phyloP scores from a whole-genome alignment of 2,888 invertebrate genomes.

The Habrosyne pyritoides region DNA sequence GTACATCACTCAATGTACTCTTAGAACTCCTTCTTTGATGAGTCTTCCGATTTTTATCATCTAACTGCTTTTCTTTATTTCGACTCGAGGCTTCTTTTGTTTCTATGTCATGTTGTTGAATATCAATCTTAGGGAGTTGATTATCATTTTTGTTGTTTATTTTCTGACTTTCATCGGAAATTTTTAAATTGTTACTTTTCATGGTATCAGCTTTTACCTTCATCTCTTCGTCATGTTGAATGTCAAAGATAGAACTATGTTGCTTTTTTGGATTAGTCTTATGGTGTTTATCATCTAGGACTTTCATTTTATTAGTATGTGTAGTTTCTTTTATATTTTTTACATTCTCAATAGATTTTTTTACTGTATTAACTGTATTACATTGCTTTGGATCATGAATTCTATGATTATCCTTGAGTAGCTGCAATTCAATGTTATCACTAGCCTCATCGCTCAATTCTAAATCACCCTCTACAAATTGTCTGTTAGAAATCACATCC shows the following conservation, averaged over 20 bases:
- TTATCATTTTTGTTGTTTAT: background rate
- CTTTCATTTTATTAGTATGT: background rate
- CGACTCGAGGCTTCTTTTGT: background rate
- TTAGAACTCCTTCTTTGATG: background rate
- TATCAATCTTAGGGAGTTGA: background rate
- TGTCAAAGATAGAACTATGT: background rate
- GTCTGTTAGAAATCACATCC: conserved; percentile 26
- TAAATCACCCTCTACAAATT: conserved; percentile 66
- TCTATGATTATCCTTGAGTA: background rate
- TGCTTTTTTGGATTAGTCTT: background rate
- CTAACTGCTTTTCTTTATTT: background rate
- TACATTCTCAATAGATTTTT: too few relatives aligned
- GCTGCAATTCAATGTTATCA: conserved; percentile 43
- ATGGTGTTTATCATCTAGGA: background rate
- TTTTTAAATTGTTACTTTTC: background rate
- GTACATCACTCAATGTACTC: too few relatives aligned
- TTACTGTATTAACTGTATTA: background rate
- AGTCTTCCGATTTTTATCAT: background rate
- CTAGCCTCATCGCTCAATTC: conserved; percentile 70
- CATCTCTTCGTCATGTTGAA: background rate
- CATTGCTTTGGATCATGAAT: background rate
- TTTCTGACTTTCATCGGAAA: background rate
- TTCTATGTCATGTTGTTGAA: background rate
- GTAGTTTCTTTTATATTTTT: background rate
- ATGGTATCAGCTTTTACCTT: background rate